phyloP scores from a whole-genome alignment of 2,888 invertebrate species.

The Epinotia brunnichana region DNA sequence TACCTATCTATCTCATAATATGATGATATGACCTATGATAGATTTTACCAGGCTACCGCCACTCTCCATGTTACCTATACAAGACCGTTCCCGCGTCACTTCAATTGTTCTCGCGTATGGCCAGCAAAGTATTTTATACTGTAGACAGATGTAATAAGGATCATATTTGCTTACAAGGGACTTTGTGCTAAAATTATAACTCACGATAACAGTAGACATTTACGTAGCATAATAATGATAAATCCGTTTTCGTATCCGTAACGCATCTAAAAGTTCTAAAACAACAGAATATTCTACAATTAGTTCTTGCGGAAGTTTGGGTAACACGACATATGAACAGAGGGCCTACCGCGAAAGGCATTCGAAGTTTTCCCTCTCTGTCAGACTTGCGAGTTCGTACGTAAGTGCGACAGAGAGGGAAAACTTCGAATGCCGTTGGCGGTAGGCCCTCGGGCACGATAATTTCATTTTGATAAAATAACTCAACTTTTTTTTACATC shows the following conservation, averaged over 20 bases:
- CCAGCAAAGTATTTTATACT: too few relatives aligned
- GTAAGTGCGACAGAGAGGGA: too few relatives aligned
- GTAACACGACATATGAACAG: neutral
- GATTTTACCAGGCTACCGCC: neutral
- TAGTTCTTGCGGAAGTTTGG: neutral
- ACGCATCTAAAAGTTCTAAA: neutral
- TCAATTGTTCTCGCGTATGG: neutral
- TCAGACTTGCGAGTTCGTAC: too few relatives aligned
- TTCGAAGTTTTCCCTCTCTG: too few relatives aligned
- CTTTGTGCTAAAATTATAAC: neutral
- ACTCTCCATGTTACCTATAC: neutral
- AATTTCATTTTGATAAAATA: neutral
- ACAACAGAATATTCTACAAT: neutral
- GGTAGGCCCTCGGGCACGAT: too few relatives aligned
- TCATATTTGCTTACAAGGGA: neutral
- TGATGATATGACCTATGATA: too few relatives aligned
- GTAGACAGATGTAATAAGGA: too few relatives aligned
- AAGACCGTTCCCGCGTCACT: neutral
- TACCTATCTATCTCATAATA: too few relatives aligned
- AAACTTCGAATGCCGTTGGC: too few relatives aligned
- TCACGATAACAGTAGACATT: neutral
- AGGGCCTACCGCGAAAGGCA: too few relatives aligned
- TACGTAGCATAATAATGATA: neutral
- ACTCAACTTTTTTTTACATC: neutral
- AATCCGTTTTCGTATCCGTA: too few relatives aligned